phyloP scores from a whole-genome alignment of 2,113 vertebrate species.

The Abramis brama region DNA sequence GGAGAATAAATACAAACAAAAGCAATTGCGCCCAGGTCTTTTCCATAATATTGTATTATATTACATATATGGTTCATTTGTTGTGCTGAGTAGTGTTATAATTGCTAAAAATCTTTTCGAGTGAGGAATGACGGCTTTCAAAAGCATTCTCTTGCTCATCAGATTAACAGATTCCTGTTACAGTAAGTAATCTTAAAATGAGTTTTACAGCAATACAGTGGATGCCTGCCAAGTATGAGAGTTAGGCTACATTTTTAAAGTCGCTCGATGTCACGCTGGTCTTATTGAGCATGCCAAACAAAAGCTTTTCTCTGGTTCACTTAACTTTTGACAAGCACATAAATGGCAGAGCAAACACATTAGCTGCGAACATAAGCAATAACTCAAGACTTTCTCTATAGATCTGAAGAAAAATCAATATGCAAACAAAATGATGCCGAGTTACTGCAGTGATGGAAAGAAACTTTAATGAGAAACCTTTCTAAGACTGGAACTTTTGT shows the following conservation, averaged over 20 bases:
- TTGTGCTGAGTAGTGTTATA: constrained; percentile 6
- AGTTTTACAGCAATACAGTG: constrained; percentile 46
- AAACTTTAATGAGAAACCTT: constrained; percentile 59
- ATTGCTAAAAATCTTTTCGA: constrained; percentile 17
- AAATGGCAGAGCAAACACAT: constrained; percentile 58
- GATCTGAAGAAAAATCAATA: constrained; percentile 68
- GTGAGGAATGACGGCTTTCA: constrained; percentile 20
- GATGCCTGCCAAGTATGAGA: constrained; percentile 35
- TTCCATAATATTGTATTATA: not conserved
- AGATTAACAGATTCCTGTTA: constrained; percentile 30
- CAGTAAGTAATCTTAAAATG: constrained; percentile 39
- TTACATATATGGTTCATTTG: constrained; percentile 26
- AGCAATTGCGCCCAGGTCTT: not conserved
- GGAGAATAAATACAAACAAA: constrained; percentile 11
- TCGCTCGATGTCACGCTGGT: not conserved
- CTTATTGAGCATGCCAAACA: constrained; percentile 36
- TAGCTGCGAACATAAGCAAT: constrained; percentile 60
- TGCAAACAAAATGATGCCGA: constrained; percentile 59
- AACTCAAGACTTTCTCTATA: constrained; percentile 49
- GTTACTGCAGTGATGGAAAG: constrained; percentile 51
- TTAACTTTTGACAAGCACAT: constrained; percentile 58
- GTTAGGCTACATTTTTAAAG: constrained; percentile 13
- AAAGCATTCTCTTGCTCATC: constrained; percentile 28
- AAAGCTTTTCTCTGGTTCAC: constrained; percentile 46
- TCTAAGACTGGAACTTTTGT: not conserved